A percentile compares a stretch with the other conserved stretches of the same genome.
Evolutionary conservation across 35 echinoderm and acorn worm genomes (phyloP).

Genomic region (Apostichopus californicus): DNA sequence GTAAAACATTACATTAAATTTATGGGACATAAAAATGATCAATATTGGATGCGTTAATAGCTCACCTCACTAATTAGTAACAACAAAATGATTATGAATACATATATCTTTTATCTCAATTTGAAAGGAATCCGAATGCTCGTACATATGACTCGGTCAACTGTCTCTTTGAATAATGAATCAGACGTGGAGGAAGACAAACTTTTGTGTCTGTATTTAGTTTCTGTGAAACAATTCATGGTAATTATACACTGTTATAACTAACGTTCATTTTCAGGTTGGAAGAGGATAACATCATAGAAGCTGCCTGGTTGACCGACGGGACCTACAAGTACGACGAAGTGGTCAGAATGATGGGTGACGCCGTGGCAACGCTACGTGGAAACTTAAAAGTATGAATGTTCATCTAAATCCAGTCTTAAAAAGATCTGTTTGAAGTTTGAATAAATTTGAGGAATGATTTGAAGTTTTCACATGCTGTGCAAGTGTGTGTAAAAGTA

Average conservation of each 20-base stretch:
- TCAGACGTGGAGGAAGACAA: too few relatives aligned
- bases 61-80: too few relatives aligned
- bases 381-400: constrained; percentile 81
- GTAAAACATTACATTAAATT: too few relatives aligned
- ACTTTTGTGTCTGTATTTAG: too few relatives aligned
- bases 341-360: constrained; percentile 97
- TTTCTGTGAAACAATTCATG: not conserved
- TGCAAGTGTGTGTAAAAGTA: not conserved
- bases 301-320: constrained; percentile 98
- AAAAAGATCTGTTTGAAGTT: not conserved
- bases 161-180: too few relatives aligned
- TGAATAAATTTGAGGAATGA: not conserved
- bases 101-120: too few relatives aligned
- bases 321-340: constrained; percentile 97
- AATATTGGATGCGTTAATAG: too few relatives aligned
- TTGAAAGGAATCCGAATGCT: too few relatives aligned
- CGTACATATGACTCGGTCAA: too few relatives aligned
- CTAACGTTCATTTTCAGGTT: constrained; percentile 42
- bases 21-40: too few relatives aligned
- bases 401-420: too few relatives aligned
- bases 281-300: constrained; percentile 91
- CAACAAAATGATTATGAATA: too few relatives aligned
- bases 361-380: constrained; percentile 84
- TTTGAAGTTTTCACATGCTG: not conserved
- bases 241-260: not conserved